These are phyloP conservation scores for Protonemura montana DNA, from an alignment of 2,888 invertebrate genomes.

Conservation along the genomic window DNA sequence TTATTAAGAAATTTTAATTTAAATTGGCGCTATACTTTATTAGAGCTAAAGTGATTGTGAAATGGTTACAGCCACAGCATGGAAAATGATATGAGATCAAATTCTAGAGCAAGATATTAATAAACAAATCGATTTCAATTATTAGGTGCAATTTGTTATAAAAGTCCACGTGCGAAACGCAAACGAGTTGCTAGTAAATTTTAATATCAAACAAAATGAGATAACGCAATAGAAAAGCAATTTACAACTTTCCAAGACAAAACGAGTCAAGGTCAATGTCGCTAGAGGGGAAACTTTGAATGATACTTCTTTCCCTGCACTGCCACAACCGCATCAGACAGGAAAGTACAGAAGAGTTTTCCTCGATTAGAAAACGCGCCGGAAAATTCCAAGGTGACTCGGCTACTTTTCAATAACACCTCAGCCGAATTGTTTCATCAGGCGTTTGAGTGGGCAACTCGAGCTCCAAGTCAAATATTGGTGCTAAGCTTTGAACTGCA, in stretches of 20 bases:
- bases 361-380: neutral
- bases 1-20: neutral
- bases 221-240: neutral
- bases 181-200: neutral
- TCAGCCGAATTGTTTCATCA: neutral
- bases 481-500: neutral
- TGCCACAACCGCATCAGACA: neutral
- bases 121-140: no score
- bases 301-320: no score
- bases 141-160: neutral
- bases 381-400: neutral
- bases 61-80: neutral
- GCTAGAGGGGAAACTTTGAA: neutral
- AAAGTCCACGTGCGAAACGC: neutral
- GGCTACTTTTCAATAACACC: conserved; percentile 12
- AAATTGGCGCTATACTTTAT: neutral
- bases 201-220: neutral
- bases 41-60: neutral
- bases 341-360: no score
- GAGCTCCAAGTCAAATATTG: neutral
- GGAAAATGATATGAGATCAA: neutral
- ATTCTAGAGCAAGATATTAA: neutral
- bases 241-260: neutral
- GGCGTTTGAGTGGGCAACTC: neutral
- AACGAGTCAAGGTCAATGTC: neutral